These are phyloP conservation scores for Agriopis marginaria DNA, from an alignment of 2,888 invertebrate genomes.

Conservation along the genomic window DNA sequence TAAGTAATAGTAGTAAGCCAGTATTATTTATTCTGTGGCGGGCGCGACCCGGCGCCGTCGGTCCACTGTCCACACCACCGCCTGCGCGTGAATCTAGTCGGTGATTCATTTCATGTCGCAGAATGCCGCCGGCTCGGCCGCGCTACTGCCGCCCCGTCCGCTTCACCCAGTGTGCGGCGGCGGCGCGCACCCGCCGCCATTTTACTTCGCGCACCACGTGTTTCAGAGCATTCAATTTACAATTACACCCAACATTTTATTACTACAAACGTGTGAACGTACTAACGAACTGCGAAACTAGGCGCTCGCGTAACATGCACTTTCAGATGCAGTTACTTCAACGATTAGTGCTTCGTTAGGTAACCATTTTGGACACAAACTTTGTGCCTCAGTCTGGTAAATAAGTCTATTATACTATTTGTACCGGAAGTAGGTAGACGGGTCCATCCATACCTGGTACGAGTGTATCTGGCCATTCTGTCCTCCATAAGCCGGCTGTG, in stretches of 20 bases:
- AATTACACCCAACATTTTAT: conserved; percentile 16
- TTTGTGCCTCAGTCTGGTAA: background rate
- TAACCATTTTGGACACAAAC: background rate
- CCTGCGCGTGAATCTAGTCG: conserved; percentile 20
- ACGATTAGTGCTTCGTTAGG: background rate
- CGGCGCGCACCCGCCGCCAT: conserved; percentile 68
- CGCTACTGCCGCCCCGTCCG: conserved; percentile 22
- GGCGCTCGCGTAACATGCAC: background rate
- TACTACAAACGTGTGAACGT: conserved; percentile 4
- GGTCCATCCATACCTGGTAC: conserved; percentile 55
- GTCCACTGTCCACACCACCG: conserved; percentile 19
- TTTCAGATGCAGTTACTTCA: background rate
- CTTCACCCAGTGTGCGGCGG: conserved; percentile 8
- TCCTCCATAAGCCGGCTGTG: conserved; percentile 53
- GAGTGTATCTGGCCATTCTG: conserved; percentile 73
- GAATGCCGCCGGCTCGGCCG: conserved; percentile 34
- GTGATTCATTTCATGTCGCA: conserved; percentile 52
- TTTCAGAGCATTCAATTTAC: conserved; percentile 61
- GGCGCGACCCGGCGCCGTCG: conserved; percentile 10
- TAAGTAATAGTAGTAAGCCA: too few species aligned
- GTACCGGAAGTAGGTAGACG: background rate
- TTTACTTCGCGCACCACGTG: conserved; percentile 81
- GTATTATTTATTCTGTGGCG: conserved; percentile 19
- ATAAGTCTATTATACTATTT: background rate
- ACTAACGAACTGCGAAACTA: background rate